phyloP scores from a whole-genome alignment of 2,888 invertebrate species.

The Cheilosia impressa region DNA sequence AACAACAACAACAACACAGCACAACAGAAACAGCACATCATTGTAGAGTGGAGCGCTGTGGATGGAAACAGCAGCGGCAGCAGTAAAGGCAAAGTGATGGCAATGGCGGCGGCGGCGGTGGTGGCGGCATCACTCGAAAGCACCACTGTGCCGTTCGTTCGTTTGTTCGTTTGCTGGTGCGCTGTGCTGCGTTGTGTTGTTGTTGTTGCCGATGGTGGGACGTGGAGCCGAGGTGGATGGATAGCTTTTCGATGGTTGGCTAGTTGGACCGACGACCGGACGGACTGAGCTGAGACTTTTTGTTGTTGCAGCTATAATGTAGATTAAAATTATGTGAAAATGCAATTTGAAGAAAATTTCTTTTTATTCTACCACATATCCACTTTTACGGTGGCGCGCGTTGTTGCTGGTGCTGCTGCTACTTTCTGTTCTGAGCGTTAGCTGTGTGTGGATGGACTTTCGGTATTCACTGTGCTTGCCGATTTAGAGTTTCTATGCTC shows the following conservation, averaged over 20 bases:
- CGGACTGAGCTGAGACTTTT: conserved; percentile 26
- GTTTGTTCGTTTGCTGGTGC: conserved; percentile 22
- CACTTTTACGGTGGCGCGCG: conserved; percentile 29
- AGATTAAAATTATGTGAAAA: conserved; percentile 78
- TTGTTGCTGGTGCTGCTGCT: conserved; percentile 7
- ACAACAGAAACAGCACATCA: conserved; percentile 77
- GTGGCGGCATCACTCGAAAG: conserved; percentile 71
- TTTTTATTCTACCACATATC: conserved; percentile 67
- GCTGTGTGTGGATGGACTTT: conserved; percentile 53
- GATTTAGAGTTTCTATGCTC: conserved; percentile 34
- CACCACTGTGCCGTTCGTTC: conserved; percentile 62
- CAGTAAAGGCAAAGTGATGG: conserved; percentile 68
- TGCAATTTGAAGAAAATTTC: conserved; percentile 75
- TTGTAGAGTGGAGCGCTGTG: conserved; percentile 65
- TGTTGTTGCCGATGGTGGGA: conserved; percentile 28
- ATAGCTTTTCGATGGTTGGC: conserved; percentile 66
- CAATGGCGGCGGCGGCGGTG: conserved; percentile 35
- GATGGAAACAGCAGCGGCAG: conserved; percentile 78
- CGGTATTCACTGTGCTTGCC: conserved; percentile 27
- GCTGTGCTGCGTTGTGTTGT: conserved; percentile 16
- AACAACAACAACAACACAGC: conserved; percentile 13
- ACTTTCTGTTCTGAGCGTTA: conserved; percentile 17
- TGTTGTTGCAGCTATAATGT: conserved; percentile 70
- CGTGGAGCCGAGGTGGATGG: conserved; percentile 39
- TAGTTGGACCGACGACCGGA: conserved; percentile 38